phyloP scores from a whole-genome alignment of 2,888 invertebrate species.

The Apamea anceps region DNA sequence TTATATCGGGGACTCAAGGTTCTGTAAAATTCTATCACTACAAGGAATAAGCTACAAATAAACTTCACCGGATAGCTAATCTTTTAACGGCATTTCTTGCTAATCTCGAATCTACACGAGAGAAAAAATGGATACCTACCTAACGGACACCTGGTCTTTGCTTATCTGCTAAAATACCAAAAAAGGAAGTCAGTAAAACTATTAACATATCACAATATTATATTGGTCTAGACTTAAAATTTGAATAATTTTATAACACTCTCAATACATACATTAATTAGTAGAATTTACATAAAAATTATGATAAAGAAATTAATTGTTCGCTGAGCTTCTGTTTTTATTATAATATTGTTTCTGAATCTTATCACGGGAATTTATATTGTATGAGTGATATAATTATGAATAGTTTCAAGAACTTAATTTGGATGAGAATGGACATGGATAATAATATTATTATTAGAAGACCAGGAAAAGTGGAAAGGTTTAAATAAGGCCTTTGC shows the following conservation, averaged over 20 bases:
- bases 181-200: background rate
- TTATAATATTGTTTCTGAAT: conserved; percentile 2
- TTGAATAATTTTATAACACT: conserved; percentile 19
- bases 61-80: background rate
- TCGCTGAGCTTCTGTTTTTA: conserved; percentile 23
- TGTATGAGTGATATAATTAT: too few species aligned
- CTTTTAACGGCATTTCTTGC: background rate
- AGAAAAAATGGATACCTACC: background rate
- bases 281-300: conserved; percentile 36
- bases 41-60: background rate
- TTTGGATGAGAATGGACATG: too few species aligned
- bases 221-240: conserved; percentile 17
- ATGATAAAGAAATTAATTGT: conserved; percentile 15
- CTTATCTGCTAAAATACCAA: background rate
- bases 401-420: too few species aligned
- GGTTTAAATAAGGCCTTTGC: too few species aligned
- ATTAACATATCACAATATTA: conserved; percentile 7
- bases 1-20: background rate
- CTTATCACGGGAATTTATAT: background rate
- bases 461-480: too few species aligned
- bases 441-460: too few species aligned
- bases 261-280: background rate
- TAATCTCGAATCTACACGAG: background rate
- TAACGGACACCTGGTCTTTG: background rate
- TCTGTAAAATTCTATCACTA: background rate